These are phyloP conservation scores for Pachycephala philippinensis DNA, from an alignment of 2,113 vertebrate genomes.

Conservation along the genomic window DNA sequence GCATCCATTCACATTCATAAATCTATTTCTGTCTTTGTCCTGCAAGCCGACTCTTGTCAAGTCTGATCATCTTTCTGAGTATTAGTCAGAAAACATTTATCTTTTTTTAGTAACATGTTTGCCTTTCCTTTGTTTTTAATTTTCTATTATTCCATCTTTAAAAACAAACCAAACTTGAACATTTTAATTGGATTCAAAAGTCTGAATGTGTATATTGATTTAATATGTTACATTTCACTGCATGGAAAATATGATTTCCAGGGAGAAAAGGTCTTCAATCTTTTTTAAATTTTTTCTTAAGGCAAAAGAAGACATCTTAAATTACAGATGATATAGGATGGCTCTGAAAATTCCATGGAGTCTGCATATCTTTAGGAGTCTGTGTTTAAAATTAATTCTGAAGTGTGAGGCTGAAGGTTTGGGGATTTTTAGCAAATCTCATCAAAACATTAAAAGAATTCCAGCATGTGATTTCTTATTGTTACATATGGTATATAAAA, in stretches of 20 bases:
- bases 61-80: neutral
- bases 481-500: neutral
- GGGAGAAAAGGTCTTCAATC: neutral
- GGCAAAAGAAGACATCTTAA: neutral
- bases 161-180: neutral
- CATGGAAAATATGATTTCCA: neutral
- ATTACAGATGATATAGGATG: neutral
- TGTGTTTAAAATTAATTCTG: neutral
- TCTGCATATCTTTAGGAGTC: neutral
- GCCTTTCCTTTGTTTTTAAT: neutral
- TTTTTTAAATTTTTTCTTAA: neutral
- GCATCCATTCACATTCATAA: neutral
- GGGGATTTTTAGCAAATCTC: neutral
- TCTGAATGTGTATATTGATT: neutral
- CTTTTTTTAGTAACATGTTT: neutral
- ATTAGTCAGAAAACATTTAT: neutral
- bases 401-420: neutral
- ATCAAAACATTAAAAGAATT: neutral
- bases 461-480: neutral
- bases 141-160: neutral
- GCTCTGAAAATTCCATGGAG: neutral
- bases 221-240: neutral
- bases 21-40: neutral
- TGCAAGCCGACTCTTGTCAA: neutral
- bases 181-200: conserved; percentile 30